These are phyloP conservation scores for Calephelis perditalis DNA, from an alignment of 2,888 invertebrate genomes.

Conservation along the genomic window DNA sequence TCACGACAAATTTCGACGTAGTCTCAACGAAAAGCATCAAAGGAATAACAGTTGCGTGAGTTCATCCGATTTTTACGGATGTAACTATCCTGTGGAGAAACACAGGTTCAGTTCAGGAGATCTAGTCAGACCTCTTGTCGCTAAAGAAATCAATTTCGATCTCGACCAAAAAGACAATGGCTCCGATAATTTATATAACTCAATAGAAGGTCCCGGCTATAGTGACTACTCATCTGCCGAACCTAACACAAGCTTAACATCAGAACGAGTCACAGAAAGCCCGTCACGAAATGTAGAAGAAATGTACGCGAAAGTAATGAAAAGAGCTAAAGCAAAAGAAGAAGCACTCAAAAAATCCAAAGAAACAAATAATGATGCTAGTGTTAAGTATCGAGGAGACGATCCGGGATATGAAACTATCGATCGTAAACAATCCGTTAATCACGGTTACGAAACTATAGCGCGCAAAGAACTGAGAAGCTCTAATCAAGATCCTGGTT, in stretches of 20 bases:
- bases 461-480: constrained; percentile 56
- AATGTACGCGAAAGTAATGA: constrained; percentile 93
- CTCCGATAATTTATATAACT: constrained; percentile 61
- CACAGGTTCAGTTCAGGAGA: constrained; percentile 73
- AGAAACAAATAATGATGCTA: constrained; percentile 43
- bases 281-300: constrained; percentile 87
- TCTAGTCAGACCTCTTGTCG: constrained; percentile 64
- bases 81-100: constrained; percentile 74
- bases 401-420: constrained; percentile 75
- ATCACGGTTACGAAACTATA: constrained; percentile 81
- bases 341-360: constrained; percentile 49
- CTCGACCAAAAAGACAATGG: constrained; percentile 52
- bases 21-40: constrained; percentile 73
- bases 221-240: constrained; percentile 57
- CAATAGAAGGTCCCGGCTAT: constrained; percentile 55
- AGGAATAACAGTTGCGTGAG: constrained; percentile 74
- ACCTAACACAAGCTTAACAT: constrained; percentile 46
- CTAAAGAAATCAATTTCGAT: constrained; percentile 63
- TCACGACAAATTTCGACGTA: constrained; percentile 66
- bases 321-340: constrained; percentile 79
- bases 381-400: constrained; percentile 56
- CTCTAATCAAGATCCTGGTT: constrained; percentile 80
- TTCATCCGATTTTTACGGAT: constrained; percentile 74
- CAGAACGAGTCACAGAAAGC: constrained; percentile 69
- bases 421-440: constrained; percentile 61